Evolutionary conservation across 2,113 vertebrate species (phyloP).

Genomic region (Silurus glanis): DNA sequence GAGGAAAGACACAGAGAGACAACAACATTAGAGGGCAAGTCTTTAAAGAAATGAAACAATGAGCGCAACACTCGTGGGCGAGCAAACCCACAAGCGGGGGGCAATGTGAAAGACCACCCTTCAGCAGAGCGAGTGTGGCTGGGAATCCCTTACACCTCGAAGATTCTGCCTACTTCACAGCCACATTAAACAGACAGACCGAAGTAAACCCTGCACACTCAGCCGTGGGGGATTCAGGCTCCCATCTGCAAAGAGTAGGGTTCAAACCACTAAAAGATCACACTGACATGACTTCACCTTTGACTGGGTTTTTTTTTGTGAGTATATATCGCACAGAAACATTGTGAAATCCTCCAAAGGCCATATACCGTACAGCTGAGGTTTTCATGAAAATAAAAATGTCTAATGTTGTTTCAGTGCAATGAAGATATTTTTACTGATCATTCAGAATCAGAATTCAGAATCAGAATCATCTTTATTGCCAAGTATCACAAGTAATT

Average conservation of each 20-base stretch:
- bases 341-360: background rate
- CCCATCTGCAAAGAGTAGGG: slow-evolving; percentile 42
- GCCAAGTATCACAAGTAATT: no score
- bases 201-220: background rate
- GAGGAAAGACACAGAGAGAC: background rate
- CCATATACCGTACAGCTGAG: background rate
- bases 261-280: slow-evolving; percentile 44
- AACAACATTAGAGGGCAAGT: background rate
- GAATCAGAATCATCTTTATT: no score
- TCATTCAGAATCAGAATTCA: no score
- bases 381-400: slow-evolving; percentile 30
- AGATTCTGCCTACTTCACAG: slow-evolving; percentile 28
- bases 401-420: slow-evolving; percentile 4
- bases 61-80: background rate
- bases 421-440: background rate
- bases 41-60: slow-evolving; percentile 29
- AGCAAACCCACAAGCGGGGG: slow-evolving; percentile 31
- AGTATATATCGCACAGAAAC: background rate
- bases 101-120: slow-evolving; percentile 34
- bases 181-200: slow-evolving; percentile 13
- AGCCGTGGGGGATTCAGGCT: slow-evolving; percentile 26
- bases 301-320: slow-evolving; percentile 10
- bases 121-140: background rate
- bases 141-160: slow-evolving; percentile 48
- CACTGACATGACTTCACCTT: background rate